These are phyloP conservation scores for Steinernema feltiae DNA, from an alignment of 1,140 invertebrate genomes.

Conservation along the genomic window DNA sequence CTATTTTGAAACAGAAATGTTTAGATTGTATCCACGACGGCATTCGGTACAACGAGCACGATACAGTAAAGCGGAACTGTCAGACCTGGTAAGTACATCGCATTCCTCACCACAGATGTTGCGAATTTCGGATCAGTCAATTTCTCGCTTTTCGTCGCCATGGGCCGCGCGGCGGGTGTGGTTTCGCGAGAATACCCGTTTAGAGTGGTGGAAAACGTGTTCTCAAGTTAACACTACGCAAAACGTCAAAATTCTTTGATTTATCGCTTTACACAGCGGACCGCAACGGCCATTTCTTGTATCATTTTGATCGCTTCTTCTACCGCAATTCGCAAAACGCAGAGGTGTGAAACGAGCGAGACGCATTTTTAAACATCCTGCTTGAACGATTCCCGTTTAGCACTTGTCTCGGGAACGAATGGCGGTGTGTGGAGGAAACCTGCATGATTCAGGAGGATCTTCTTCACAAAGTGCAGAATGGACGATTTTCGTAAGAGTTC, in stretches of 20 bases:
- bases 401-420: slow-evolving; percentile 36
- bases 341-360: neutral
- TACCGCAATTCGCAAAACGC: neutral
- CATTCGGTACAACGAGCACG: slow-evolving; percentile 34
- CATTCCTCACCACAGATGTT: neutral
- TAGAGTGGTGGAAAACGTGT: neutral
- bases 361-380: neutral
- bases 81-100: slow-evolving; percentile 40
- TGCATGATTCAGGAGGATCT: slow-evolving; percentile 48
- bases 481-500: slow-evolving; percentile 43
- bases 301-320: neutral
- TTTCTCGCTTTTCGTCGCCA: neutral
- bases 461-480: slow-evolving; percentile 35
- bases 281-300: neutral
- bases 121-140: neutral
- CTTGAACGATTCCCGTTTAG: slow-evolving; percentile 28
- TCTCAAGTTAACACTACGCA: neutral
- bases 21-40: slow-evolving; percentile 34
- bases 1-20: too few relatives aligned
- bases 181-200: neutral
- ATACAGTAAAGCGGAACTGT: slow-evolving; percentile 37
- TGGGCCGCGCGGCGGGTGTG: too few relatives aligned
- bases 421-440: slow-evolving; percentile 40
- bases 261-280: slow-evolving; percentile 4
- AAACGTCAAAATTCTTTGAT: neutral